These are phyloP conservation scores for Coptodon bakossiorum DNA, from an alignment of 2,113 vertebrate species.

Conservation along the genomic window DNA sequence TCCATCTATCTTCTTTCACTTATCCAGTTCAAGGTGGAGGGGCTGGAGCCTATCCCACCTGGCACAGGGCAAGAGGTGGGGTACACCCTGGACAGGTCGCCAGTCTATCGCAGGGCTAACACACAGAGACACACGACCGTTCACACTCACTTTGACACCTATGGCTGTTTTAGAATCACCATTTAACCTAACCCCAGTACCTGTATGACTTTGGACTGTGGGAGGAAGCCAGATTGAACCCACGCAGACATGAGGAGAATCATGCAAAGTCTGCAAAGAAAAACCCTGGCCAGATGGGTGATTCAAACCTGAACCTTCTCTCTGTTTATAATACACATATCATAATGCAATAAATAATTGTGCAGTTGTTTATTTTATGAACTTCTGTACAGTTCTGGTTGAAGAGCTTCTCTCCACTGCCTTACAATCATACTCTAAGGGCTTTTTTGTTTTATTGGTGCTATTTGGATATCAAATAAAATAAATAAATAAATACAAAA, in stretches of 20 bases:
- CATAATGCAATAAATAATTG: background rate
- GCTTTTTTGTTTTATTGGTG: background rate
- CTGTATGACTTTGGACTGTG: background rate
- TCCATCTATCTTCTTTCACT: background rate
- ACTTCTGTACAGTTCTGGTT: background rate
- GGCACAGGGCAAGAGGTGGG: background rate
- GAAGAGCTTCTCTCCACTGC: background rate
- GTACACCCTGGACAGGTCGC: background rate
- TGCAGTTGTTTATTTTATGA: background rate
- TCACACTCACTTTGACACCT: background rate
- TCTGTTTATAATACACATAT: background rate
- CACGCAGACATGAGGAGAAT: rapidly evolving
- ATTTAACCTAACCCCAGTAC: background rate
- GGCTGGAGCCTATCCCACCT: background rate
- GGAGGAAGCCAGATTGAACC: rapidly evolving
- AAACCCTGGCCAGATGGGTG: background rate
- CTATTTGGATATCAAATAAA: background rate
- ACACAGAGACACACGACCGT: rapidly evolving
- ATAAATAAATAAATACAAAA: background rate
- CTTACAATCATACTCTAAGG: background rate
- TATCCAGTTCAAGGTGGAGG: background rate
- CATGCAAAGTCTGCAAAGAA: background rate
- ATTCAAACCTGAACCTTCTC: background rate
- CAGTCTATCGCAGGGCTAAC: background rate
- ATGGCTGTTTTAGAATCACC: background rate